Conservation (phyloP, 2,113 vertebrate genomes). For the Nesoenas mayeri region DNA sequence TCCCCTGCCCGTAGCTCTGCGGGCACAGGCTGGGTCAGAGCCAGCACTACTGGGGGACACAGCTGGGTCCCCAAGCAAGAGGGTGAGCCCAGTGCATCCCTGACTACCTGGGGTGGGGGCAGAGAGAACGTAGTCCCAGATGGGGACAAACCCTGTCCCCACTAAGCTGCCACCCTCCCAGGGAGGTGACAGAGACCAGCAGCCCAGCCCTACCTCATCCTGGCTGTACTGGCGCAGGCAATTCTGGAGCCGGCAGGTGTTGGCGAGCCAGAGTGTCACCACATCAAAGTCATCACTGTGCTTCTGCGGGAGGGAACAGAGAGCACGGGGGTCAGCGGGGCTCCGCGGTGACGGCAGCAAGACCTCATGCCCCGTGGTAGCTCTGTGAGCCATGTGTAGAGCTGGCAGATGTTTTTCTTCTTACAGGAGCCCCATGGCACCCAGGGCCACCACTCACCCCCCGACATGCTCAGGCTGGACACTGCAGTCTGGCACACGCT, state of each 20-base stretch:
- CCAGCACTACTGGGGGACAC: no score
- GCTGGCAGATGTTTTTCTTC: fast-evolving
- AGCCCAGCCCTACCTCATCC: background rate
- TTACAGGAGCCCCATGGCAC: background rate
- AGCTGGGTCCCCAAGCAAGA: fast-evolving
- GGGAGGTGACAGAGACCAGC: background rate
- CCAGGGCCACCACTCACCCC: background rate
- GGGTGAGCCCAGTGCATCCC: background rate
- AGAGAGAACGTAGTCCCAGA: background rate
- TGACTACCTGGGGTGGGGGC: no score
- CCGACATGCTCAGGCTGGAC: background rate
- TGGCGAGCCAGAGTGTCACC: constrained; percentile 80
- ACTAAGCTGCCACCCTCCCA: background rate
- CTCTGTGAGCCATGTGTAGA: background rate
- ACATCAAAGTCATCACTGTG: constrained; percentile 61
- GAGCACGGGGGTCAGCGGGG: background rate
- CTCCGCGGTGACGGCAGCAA: background rate
- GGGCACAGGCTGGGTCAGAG: background rate
- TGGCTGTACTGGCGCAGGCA: constrained; percentile 75
- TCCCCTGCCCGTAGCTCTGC: background rate
- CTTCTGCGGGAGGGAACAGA: constrained; percentile 57
- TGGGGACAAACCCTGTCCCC: background rate
- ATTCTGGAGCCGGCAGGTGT: constrained; percentile 73
- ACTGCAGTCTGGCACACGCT: fast-evolving
- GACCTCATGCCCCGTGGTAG: fast-evolving